phyloP scores from a whole-genome alignment of 2,888 invertebrate species.

The Netelia virgata region DNA sequence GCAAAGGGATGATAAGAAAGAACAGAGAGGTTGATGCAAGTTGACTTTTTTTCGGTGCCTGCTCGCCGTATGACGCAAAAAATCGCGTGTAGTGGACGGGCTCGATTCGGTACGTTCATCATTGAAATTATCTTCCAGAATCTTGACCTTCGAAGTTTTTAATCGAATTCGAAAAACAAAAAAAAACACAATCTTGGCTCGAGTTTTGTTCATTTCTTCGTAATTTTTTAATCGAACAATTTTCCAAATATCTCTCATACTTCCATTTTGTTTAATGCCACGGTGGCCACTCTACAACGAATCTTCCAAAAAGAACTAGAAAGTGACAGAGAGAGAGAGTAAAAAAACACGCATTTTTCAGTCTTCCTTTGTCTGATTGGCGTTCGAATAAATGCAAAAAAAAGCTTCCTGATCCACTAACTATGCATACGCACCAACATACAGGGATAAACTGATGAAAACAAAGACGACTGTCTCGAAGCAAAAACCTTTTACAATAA shows the following conservation, averaged over 20 bases:
- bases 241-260: slow-evolving; percentile 32
- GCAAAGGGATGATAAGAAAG: slow-evolving; percentile 35
- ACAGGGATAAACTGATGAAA: slow-evolving; percentile 37
- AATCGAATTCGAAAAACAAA: slow-evolving; percentile 26
- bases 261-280: slow-evolving; percentile 43
- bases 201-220: slow-evolving; percentile 18
- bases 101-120: slow-evolving; percentile 69
- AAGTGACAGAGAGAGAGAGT: slow-evolving; percentile 9
- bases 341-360: slow-evolving; percentile 45
- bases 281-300: slow-evolving; percentile 17
- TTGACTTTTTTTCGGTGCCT: slow-evolving; percentile 83
- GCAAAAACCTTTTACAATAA: slow-evolving; percentile 77
- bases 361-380: slow-evolving; percentile 54
- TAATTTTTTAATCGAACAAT: slow-evolving; percentile 1
- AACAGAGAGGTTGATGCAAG: slow-evolving; percentile 78
- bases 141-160: slow-evolving; percentile 51
- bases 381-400: slow-evolving; percentile 14
- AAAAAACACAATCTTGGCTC: slow-evolving; percentile 36
- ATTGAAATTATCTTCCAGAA: slow-evolving; percentile 59
- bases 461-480: slow-evolving; percentile 50
- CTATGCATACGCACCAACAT: slow-evolving; percentile 36
- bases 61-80: slow-evolving; percentile 78
- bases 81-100: slow-evolving; percentile 72
- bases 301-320: slow-evolving; percentile 49
- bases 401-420: slow-evolving; percentile 57